A percentile compares a stretch with the other conserved stretches of the same genome.
Evolutionary conservation across 2,113 vertebrate genomes (phyloP).

Genomic region (Phoxinus phoxinus): DNA sequence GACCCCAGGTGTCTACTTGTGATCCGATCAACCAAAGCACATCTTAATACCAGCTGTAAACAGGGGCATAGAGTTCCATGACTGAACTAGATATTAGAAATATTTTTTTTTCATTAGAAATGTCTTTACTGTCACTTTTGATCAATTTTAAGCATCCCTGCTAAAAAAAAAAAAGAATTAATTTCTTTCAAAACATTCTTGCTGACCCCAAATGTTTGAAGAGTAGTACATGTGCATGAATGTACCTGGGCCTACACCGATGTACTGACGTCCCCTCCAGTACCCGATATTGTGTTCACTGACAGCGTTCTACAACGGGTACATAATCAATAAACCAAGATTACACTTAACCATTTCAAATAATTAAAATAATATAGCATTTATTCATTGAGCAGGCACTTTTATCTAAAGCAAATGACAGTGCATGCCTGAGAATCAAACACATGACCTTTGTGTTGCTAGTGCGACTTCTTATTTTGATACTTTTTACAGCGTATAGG

Average conservation of each 20-base stretch:
- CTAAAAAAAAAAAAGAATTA: not conserved
- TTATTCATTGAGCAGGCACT: not conserved
- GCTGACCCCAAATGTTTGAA: not conserved
- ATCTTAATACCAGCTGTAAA: too few species aligned
- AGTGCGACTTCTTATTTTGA: not conserved
- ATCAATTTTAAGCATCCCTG: not conserved
- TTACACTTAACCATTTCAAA: not conserved
- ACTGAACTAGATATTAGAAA: too few species aligned
- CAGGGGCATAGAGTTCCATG: too few species aligned
- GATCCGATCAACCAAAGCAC: too few species aligned
- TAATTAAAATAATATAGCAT: not conserved
- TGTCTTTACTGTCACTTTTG: not conserved
- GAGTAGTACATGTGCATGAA: not conserved
- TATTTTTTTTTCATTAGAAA: not conserved
- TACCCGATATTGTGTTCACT: conserved; percentile 90
- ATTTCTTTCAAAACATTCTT: not conserved
- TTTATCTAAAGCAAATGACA: not conserved
- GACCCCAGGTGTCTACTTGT: too few species aligned
- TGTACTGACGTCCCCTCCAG: conserved; percentile 88
- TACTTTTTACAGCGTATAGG: not conserved
- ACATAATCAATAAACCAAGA: not conserved
- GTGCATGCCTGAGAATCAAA: not conserved
- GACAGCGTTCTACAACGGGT: conserved; percentile 77
- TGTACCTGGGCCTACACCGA: conserved; percentile 91
- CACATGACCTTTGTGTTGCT: not conserved